These are phyloP conservation scores for Panthera leo DNA, from an alignment of 2,113 vertebrate species.

Conservation along the genomic window DNA sequence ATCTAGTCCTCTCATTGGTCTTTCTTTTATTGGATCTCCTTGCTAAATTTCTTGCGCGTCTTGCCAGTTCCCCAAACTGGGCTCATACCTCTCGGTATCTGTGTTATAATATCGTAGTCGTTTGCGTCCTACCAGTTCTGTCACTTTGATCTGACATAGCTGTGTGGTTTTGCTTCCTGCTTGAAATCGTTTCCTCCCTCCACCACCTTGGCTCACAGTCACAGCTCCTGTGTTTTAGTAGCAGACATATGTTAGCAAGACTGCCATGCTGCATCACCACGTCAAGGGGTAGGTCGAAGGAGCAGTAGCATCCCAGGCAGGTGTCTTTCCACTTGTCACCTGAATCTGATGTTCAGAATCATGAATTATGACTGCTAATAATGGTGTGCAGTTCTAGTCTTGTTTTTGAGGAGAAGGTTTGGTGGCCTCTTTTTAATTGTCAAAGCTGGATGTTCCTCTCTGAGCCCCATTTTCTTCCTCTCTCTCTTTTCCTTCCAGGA, in stretches of 20 bases:
- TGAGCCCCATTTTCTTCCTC: background rate
- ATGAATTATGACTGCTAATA: background rate
- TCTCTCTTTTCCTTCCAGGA: background rate
- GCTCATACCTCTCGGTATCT: background rate
- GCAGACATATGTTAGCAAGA: background rate
- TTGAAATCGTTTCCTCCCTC: background rate
- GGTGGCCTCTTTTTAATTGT: accelerated
- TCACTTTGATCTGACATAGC: background rate
- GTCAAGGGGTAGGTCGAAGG: background rate
- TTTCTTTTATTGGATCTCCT: background rate
- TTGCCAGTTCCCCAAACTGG: background rate
- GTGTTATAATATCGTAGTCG: background rate
- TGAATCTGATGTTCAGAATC: background rate
- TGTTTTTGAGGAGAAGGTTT: background rate
- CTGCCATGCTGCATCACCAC: too few species aligned
- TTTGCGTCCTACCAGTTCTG: background rate
- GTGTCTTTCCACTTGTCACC: background rate
- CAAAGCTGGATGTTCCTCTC: background rate
- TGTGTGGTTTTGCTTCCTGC: background rate
- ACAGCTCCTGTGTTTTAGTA: background rate
- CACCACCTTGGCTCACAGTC: background rate
- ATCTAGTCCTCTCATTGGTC: background rate
- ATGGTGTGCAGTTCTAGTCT: background rate
- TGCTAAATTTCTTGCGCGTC: background rate
- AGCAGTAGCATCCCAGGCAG: too few species aligned